Base-by-base conservation (phyloP, 1,140 invertebrate genomes). In the Trialeurodes vaporariorum region DNA sequence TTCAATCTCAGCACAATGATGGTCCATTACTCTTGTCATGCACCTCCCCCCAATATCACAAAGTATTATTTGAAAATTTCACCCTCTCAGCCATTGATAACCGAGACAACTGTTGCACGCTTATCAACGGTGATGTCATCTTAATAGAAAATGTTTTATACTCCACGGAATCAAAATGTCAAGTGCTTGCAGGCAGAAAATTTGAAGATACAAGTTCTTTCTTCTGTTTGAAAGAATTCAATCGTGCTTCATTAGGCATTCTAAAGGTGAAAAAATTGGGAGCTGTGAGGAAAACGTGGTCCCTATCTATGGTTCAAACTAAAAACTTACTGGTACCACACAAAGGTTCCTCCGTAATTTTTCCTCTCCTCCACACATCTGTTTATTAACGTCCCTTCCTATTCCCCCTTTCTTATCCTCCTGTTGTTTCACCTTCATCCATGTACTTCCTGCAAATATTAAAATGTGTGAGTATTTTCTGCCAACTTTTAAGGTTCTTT, bases 141-240 rank as follows among this genome's bases (percentile, higher is more conserved):
- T 23, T 58, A 2, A n/a, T 65, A 17, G 64, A 65, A 65, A 65
- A 65, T 59, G 13, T 65, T 59, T 49, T 25, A 23, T 65, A 65
- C 59, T 65, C 58, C 25, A 59, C 12, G 25, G 23, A 59, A 25
- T 25, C 59, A n/a, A 65, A 26, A 1, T 49, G 49, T 24, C 22
- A 24, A 58, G 64, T 65, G 2, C 49, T 65, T 25, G 49, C 59
- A 2, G 64, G 64, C 22, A 65, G 25, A 59, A 58, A 25, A 59
- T 65, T 65, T 59, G 17, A 26, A 58, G 12, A 59, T 59, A 58
- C 26, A 65, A 65, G 17, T 25, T n/a, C 26, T 12, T 65, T 65
- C 25, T 65, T 58, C 25, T 26, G 59, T 59, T 26, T 25, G 26
- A 34, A 34, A 17, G 26, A 25, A 26, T 17, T 49, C 5, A 1